Conservation (phyloP, 2,888 invertebrate genomes). For the Amphipyra tragopoginis region DNA sequence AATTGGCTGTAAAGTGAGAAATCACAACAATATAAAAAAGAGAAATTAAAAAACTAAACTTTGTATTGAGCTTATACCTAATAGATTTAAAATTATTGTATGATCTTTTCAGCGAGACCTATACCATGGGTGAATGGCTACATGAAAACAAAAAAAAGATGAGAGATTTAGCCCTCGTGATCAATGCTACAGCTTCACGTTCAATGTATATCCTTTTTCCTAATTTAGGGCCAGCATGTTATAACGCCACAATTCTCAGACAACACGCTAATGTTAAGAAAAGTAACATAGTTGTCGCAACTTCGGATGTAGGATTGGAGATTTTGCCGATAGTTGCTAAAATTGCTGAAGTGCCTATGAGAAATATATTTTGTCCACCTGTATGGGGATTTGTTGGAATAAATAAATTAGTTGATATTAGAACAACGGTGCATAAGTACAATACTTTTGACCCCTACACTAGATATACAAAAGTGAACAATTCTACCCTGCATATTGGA, state of each 20-base stretch:
- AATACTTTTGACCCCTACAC: conserved; percentile 86
- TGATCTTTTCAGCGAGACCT: conserved; percentile 64
- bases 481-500: conserved; percentile 87
- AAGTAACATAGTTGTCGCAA: conserved; percentile 89
- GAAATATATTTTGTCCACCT: conserved; percentile 89
- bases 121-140: conserved; percentile 81
- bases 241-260: conserved; percentile 87
- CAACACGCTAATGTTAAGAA: conserved; percentile 76
- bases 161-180: conserved; percentile 80
- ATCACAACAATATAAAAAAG: too few relatives aligned
- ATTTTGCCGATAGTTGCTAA: conserved; percentile 79
- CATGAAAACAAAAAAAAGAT: conserved; percentile 74
- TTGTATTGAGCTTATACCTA: too few relatives aligned
- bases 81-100: too few relatives aligned
- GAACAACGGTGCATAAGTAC: conserved; percentile 87
- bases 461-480: conserved; percentile 84
- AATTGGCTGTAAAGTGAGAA: too few relatives aligned
- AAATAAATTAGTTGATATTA: conserved; percentile 88
- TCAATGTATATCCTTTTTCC: conserved; percentile 87
- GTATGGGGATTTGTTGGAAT: conserved; percentile 91
- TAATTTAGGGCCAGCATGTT: conserved; percentile 89
- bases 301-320: conserved; percentile 89
- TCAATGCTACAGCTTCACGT: conserved; percentile 85
- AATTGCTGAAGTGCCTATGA: conserved; percentile 81
- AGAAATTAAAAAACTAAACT: too few relatives aligned